Percentiles rank a stretch among this genome's conserved stretches.
Evolutionary conservation across 2,113 vertebrate genomes (phyloP).

Genomic region (Nibea albiflora): DNA sequence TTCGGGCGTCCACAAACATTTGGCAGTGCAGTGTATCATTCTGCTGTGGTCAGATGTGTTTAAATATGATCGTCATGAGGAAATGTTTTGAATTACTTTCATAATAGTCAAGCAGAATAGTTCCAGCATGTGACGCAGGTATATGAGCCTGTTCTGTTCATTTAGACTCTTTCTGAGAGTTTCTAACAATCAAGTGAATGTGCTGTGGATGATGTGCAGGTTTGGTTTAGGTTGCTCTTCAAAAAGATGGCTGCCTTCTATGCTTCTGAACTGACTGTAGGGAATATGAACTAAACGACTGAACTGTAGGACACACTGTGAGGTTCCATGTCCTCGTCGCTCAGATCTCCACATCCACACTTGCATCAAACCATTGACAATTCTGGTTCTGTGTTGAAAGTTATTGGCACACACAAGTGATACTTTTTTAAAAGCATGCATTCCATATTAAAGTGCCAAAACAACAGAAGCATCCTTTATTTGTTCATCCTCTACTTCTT

Average conservation of each 20-base stretch:
- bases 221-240: background rate
- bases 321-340: background rate
- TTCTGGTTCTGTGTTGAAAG: background rate
- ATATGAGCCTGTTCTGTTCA: background rate
- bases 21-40: background rate
- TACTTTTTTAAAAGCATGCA: background rate
- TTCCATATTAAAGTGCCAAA: constrained; percentile 43
- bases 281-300: constrained; percentile 2
- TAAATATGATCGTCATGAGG: background rate
- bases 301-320: background rate
- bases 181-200: background rate
- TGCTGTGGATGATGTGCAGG: background rate
- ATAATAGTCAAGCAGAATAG: background rate
- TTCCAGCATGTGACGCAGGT: background rate
- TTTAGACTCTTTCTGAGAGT: background rate
- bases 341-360: background rate
- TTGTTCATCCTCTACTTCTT: background rate
- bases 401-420: constrained; percentile 1
- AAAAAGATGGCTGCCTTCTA: constrained; percentile 7
- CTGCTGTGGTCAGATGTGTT: background rate
- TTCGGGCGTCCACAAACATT: background rate
- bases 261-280: constrained; percentile 10
- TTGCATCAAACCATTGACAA: background rate
- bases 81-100: background rate
- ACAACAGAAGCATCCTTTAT: background rate